Base-by-base conservation (phyloP, 2,797 vertebrate species). In the Dendrocincla fuliginosa region DNA sequence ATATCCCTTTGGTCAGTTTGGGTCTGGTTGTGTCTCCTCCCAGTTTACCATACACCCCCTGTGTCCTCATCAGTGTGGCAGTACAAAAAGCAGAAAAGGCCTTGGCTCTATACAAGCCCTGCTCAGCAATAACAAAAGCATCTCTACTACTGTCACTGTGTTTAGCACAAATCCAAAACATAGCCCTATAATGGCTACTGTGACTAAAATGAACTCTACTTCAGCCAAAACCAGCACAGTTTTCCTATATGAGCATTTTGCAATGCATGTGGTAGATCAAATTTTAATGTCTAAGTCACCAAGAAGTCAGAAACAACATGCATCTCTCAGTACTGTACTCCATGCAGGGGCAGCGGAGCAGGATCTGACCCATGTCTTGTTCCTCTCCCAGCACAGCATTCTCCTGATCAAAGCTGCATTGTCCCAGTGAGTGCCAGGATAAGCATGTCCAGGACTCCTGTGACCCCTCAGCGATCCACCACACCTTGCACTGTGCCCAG, bases 401-500 rank as follows among this genome's bases (percentile, higher is more conserved):
- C 47, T 61, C 13, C 56, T 60, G 60, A 57, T 87, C 41, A 71
- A 69, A 94, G 59, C 32, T 6, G 6, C 13, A 0, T 16, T 42
- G 30, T 68, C 55, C 8, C 10, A 46, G 28, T 0, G 8, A 55
- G 30, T 32, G 46, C 35, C 0, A 0, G 35, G 24, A 46, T 12
- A 16, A 63, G 24, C 3, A 8, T 2, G 6, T 42, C 16, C 27
- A 42, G 46, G 0, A 23, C 13, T 25, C 8, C 30, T 4, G 10
- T 30, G 75, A 53, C 60, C 70, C 10, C 6, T n/a, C 44, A n/a
- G 55, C 59, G 20, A 63, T 57, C 22, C 76, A 59, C 44, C 35
- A 49, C 73, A 68, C 84, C 59, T 89, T 0, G 0, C 35, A 24
- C 87, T 8, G 37, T 94, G 61, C 39, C 61, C 69, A n/a, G 64